Conservation (phyloP, 2,888 invertebrate species). For the Cheilosia impressa region DNA sequence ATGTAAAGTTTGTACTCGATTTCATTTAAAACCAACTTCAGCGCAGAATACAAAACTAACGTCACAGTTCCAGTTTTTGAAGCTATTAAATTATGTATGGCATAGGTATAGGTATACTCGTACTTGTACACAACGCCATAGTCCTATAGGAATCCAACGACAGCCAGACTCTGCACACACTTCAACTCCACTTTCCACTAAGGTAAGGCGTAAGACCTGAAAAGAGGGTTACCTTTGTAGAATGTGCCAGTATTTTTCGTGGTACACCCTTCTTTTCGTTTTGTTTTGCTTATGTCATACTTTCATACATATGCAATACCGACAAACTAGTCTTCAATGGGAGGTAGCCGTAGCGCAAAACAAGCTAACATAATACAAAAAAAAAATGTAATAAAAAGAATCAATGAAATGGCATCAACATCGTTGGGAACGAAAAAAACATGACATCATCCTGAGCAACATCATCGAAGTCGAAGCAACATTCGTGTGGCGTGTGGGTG, state of each 20-base stretch:
- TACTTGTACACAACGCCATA: background rate
- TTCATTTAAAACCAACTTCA: conserved; percentile 12
- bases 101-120: background rate
- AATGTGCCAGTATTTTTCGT: conserved; percentile 31
- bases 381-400: conserved; percentile 64
- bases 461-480: conserved; percentile 57
- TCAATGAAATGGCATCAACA: conserved; percentile 73
- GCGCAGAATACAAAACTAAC: conserved; percentile 24
- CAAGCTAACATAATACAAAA: conserved; percentile 43
- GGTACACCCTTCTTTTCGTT: conserved; percentile 62
- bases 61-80: conserved; percentile 48
- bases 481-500: conserved; percentile 68
- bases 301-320: conserved; percentile 57
- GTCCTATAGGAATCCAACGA: conserved; percentile 2
- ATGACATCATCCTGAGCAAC: conserved; percentile 67
- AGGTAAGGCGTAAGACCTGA: conserved; percentile 21
- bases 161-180: conserved; percentile 9
- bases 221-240: conserved; percentile 53
- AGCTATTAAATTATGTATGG: conserved; percentile 17
- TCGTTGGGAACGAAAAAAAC: conserved; percentile 60
- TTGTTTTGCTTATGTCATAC: conserved; percentile 74
- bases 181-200: conserved; percentile 21
- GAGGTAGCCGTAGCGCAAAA: conserved; percentile 67
- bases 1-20: conserved; percentile 44
- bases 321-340: conserved; percentile 70